Base-by-base conservation (phyloP, 2,888 invertebrate genomes). In the Sinelater perroti region DNA sequence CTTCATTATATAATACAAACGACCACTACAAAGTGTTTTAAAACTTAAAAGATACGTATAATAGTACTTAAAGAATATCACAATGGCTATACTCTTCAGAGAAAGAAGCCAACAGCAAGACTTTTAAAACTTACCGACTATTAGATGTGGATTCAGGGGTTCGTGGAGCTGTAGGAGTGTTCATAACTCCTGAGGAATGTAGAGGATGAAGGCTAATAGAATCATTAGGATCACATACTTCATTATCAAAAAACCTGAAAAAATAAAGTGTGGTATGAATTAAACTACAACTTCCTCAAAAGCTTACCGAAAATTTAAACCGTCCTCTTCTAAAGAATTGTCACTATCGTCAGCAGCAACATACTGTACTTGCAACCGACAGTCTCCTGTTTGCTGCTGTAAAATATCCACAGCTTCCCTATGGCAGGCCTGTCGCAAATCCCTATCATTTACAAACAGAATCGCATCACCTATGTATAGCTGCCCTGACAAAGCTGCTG, bases 381-480 rank as follows among this genome's bases (percentile, higher is more conserved):
- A 88, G 73, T 88, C 87, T 7, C 90, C 90, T 67, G 86, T 87
- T 77, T 90, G 90, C 70, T 87, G 86, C 67, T 90, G 90, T 58
- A 93, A 78, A 55, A 91, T 85, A 64, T 87, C 85, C 3, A 93
- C 93, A 3, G 93, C 93, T 70, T 93, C 91, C 62, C 87, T 85
- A 77, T 93, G 93, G 70, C 89, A 89, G 26, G 87, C 87, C 78
- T 89, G 87, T 50, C 88, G 83, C 67, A 93, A 82, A 75, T 91
- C 91, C 45, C 86, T 82, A 55, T 89, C 88, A 75, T 93, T 92
- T 60, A 92, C 92, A 63, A 87, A 85, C 21, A 93, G 81, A 66
- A 93, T 91, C 17, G 93, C 91, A 78, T 93, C 93, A 0, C 93
- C 93, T 13, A 93, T 90, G 77, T 85, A 91, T 28, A 93, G 79